These are phyloP conservation scores for Tragelaphus strepsiceros DNA, from an alignment of 2,113 vertebrate species.

Conservation along the genomic window DNA sequence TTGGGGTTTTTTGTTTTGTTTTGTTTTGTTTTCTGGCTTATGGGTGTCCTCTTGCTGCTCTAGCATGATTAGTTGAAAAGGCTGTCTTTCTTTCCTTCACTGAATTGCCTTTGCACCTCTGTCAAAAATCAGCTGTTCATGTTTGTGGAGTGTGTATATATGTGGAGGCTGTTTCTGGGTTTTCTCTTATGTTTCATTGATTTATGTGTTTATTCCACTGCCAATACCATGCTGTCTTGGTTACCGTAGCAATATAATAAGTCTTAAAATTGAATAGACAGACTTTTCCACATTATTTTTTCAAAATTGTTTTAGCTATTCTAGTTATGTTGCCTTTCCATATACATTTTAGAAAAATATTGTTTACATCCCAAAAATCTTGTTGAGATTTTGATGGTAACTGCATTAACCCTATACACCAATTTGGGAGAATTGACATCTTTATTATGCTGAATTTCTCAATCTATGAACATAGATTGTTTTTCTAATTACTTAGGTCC, in stretches of 20 bases:
- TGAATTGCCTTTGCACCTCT: neutral
- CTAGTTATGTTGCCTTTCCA: neutral
- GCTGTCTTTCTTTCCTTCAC: neutral
- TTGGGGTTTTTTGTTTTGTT: neutral
- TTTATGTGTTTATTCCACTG: neutral
- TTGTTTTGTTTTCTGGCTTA: neutral
- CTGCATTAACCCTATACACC: neutral
- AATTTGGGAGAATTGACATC: neutral
- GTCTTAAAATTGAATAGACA: neutral
- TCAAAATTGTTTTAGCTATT: neutral
- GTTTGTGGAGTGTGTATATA: neutral
- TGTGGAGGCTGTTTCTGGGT: neutral
- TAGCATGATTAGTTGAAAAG: neutral
- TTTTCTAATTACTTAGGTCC: neutral
- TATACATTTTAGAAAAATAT: neutral
- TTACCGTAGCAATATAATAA: neutral
- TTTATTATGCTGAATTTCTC: neutral
- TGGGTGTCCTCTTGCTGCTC: neutral
- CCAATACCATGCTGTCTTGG: neutral
- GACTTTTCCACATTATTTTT: neutral
- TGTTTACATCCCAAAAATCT: neutral
- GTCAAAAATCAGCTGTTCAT: neutral
- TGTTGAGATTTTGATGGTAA: neutral
- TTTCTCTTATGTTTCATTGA: neutral
- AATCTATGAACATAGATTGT: neutral